Base-by-base conservation (phyloP, 2,113 vertebrate genomes). In the Orthochromis malagaraziensis region DNA sequence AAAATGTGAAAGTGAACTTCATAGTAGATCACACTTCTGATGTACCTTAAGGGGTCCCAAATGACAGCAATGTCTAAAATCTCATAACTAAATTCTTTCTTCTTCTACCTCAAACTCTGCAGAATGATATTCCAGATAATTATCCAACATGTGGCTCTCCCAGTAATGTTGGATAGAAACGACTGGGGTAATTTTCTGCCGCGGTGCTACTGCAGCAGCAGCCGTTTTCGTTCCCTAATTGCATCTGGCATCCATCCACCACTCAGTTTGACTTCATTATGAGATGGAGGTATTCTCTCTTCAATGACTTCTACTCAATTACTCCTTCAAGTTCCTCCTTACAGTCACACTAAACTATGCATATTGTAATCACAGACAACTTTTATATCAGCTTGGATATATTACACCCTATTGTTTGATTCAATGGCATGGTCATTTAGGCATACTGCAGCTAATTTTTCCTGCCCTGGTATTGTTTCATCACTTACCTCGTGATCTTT, bases 231-330 rank as follows among this genome's bases (percentile, higher is more conserved):
- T 93, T 88, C 87, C 88, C 92, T 95, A 95, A 96, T 96, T 95
- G 93, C 92, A 92, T 92, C 93, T 95, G 95, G 94, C 94, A 94
- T 89, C 89, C 63, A 92, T 95, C 93, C 94, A 95, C 95, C 86
- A 92, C 90, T 89, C 93, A 84, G 90, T 93, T 88, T 94, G 93
- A 95, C 93, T 95, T 95, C 94, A 95, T 94, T 94, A 94, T 93
- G 93, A 90, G 92, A 91, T 92, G 91, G 93, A 94, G 92, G 94
- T 93, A 92, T 96, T 95, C 94, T 94, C 91, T 92, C 91, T 82
- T 92, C 93, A 93, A 91, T 94, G 94, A 89, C 92, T 94, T 96
- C 91, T 95, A 92, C 91, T 93, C 91, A 94, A 94, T 95, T 94
- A 94, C 92, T 89, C 84, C 31, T 81, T 89, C 70, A 91, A 90